Percentiles rank a stretch among this genome's conserved stretches.
Conservation (phyloP, 2,113 vertebrate species). For the Larimichthys polyactis region DNA sequence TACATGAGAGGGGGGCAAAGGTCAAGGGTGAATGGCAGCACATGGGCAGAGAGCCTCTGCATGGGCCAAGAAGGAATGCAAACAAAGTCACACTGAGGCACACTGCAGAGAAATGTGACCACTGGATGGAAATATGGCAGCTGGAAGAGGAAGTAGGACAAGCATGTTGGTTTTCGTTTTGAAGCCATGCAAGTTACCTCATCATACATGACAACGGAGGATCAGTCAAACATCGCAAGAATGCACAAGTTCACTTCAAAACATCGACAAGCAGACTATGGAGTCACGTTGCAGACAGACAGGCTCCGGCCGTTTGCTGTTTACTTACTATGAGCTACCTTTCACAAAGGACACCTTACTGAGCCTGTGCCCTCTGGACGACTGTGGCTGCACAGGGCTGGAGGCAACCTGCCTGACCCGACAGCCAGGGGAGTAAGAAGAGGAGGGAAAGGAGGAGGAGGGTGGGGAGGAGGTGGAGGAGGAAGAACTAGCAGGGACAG, state of each 20-base stretch:
- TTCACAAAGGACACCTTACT: conserved; percentile 82
- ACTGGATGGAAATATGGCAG: conserved; percentile 58
- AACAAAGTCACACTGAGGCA: conserved; percentile 21
- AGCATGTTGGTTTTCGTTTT: conserved; percentile 21
- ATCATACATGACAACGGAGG: conserved; percentile 46
- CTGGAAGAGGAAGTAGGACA: conserved; percentile 45
- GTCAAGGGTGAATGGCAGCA: conserved; percentile 67
- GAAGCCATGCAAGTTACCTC: conserved; percentile 80
- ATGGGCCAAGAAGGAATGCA: conserved; percentile 38
- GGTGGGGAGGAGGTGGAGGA: conserved; percentile 73
- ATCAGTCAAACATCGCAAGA: conserved; percentile 58
- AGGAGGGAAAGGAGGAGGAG: conserved; percentile 57
- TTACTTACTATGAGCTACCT: conserved; percentile 88
- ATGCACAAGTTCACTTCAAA: conserved; percentile 71
- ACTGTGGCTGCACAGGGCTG: conserved; percentile 75
- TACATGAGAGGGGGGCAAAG: conserved; percentile 67
- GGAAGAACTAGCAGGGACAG: conserved; percentile 79
- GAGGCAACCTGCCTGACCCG: conserved; percentile 77
- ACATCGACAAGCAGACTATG: conserved; percentile 61
- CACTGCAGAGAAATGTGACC: conserved; percentile 68
- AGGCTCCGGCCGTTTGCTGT: conserved; percentile 48
- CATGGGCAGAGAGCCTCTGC: conserved; percentile 57
- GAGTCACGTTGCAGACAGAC: conserved; percentile 58
- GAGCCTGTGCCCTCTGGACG: conserved; percentile 82
- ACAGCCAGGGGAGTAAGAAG: conserved; percentile 66